Evolutionary conservation across 2,888 invertebrate genomes (phyloP), one percentile per base, ranked within the genome.

Genomic region (Eupithecia abbreviata): DNA sequence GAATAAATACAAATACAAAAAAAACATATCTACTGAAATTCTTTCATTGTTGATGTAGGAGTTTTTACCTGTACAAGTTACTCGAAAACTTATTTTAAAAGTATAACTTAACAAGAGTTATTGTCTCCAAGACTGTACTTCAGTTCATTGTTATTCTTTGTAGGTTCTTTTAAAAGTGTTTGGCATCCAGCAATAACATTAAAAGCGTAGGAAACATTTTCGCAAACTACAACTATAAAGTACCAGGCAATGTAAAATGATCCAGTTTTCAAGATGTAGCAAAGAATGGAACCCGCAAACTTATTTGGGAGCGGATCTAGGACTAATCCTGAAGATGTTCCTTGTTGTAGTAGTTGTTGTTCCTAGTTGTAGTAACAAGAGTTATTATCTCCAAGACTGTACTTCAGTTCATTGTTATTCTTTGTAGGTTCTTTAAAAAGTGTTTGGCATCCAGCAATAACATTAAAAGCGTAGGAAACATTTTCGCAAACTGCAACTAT

Each of bases 141-240:
- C 62, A 62, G 10, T 62, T 62, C 30, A 4, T 62, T 62, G 12
- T 12, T 62, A 62, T 62, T 30, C 62, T 62, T 62, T 30, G 62
- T 62, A 62, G 18, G 62, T 62, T 62, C 62, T 62, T 62, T 58
- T 18, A 9, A 51, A 49, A 45, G 13, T 18, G 13, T 69, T 45
- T 72, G 72, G 66, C 72, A 65, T 65, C 47, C 47, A 69, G 62
- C 72, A 71, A 73, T 67, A 67, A 47, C 58, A 73, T 66, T 70
- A 73, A 69, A n/a, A 73, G 73, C 62, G 30, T 62, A 62, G 30
- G 30, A 62, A 62, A 62, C 30, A 62, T 30, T 30, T 62, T 62
- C 30, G 0, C 2, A 62, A 30, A 30, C 18, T 30, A 30, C 62
- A 62, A 62, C 30, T 62, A 12, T 62, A 62, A 62, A 62, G 62